Percentiles rank a stretch among this genome's conserved stretches.
phyloP scores from a whole-genome alignment of 2,113 vertebrate genomes.

The Anthoscopus minutus region DNA sequence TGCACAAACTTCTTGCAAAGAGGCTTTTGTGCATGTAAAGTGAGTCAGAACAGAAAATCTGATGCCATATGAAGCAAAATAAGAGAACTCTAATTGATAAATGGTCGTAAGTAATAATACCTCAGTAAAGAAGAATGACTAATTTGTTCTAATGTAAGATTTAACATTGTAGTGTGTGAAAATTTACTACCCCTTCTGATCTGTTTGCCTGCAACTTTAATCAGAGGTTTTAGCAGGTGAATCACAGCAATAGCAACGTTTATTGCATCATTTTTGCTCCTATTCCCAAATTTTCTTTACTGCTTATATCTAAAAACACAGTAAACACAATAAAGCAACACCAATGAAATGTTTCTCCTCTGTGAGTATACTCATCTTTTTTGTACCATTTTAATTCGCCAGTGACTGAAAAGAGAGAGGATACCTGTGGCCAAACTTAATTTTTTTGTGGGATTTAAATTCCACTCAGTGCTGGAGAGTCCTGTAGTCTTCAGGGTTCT shows the following conservation, averaged over 20 bases:
- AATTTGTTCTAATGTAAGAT: background rate
- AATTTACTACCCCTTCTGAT: background rate
- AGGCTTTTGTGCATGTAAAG: background rate
- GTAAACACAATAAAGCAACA: background rate
- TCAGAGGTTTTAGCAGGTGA: background rate
- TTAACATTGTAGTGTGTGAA: background rate
- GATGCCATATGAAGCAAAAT: rapidly evolving
- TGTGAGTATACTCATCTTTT: background rate
- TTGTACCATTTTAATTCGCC: background rate
- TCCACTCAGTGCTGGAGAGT: background rate
- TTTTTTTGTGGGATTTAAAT: background rate
- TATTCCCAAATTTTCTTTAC: background rate
- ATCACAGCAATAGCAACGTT: background rate
- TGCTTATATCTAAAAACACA: background rate
- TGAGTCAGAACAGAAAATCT: background rate
- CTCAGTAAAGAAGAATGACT: background rate
- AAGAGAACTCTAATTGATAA: background rate
- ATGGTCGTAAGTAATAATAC: background rate
- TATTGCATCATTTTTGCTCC: background rate
- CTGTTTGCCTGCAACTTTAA: background rate
- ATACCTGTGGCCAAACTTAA: background rate
- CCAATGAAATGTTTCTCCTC: background rate
- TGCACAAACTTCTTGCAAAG: background rate
- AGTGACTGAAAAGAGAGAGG: background rate
- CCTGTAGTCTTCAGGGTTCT: background rate